Percentiles rank a stretch among this genome's conserved stretches.
These are phyloP conservation scores for Drosophila pandora DNA, from an alignment of 1,140 invertebrate species.

Conservation along the genomic window DNA sequence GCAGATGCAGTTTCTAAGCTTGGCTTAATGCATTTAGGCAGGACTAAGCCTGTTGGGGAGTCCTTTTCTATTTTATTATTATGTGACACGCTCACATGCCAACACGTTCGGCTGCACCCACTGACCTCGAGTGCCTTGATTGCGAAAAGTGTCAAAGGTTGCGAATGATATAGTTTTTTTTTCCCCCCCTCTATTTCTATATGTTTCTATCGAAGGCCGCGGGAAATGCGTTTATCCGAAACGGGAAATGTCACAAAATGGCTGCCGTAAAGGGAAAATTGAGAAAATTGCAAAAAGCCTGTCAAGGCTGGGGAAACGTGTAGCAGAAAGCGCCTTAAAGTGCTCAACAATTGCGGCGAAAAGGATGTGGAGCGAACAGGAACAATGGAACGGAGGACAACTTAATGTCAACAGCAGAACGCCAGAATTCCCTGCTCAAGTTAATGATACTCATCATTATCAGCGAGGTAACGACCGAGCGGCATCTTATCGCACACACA, in stretches of 20 bases:
- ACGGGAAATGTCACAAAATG: constrained; percentile 73
- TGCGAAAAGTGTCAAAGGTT: constrained; percentile 78
- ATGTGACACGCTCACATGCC: not conserved
- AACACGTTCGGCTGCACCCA: constrained; percentile 8
- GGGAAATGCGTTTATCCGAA: constrained; percentile 73
- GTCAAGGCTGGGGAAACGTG: constrained; percentile 48
- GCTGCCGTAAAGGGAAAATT: constrained; percentile 33
- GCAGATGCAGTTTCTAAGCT: constrained; percentile 1
- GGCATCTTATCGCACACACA: constrained; percentile 54
- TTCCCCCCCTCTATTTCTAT: constrained; percentile 3
- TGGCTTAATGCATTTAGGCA: constrained; percentile 21
- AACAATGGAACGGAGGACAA: constrained; percentile 36
- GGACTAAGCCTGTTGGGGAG: constrained; percentile 1
- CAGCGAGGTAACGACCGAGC: constrained; percentile 24
- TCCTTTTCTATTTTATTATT: constrained; percentile 1
- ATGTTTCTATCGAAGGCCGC: constrained; percentile 53
- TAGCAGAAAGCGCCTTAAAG: constrained; percentile 62
- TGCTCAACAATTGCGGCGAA: constrained; percentile 38
- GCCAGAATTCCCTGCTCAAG: constrained; percentile 37
- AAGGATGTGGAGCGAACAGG: not conserved
- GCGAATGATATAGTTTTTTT: constrained; percentile 23
- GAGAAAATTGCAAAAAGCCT: constrained; percentile 31
- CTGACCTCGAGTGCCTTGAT: constrained; percentile 40
- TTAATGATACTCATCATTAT: constrained; percentile 81
- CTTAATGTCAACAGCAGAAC: constrained; percentile 66